phyloP scores from a whole-genome alignment of 37 sponge, comb jelly and placozoan species.

The Aphrocallistes beatrix region DNA sequence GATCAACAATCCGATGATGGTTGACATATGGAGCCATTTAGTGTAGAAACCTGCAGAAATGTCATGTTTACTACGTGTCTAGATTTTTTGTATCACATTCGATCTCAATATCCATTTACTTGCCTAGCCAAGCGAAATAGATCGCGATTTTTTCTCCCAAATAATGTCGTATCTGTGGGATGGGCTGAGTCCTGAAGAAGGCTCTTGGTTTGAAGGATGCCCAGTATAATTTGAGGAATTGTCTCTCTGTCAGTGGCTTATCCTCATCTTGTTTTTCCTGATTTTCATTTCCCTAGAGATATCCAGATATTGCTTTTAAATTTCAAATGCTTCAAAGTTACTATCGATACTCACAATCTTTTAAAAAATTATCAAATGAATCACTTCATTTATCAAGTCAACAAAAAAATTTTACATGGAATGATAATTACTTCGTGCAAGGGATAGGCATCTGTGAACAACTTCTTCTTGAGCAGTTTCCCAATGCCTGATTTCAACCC shows the following conservation, averaged over 20 bases:
- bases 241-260: constrained; percentile 9
- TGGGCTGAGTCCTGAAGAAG: constrained; percentile 22
- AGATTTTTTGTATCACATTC: too few relatives aligned
- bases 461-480: constrained; percentile 40
- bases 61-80: too few relatives aligned
- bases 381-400: too few relatives aligned
- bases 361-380: too few relatives aligned
- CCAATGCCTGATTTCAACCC: constrained; percentile 36
- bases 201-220: constrained; percentile 22
- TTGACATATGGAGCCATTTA: constrained; percentile 28
- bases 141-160: constrained; percentile 95
- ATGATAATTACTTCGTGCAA: constrained; percentile 53
- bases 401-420: too few relatives aligned
- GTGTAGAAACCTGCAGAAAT: constrained; percentile 30
- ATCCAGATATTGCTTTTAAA: background rate
- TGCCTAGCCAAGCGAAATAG: constrained; percentile 91
- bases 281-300: background rate
- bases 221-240: constrained; percentile 17
- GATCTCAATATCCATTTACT: background rate
- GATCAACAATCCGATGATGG: constrained; percentile 15
- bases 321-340: too few relatives aligned
- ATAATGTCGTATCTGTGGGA: constrained; percentile 45
- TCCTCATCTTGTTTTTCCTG: background rate
- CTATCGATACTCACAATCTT: too few relatives aligned
- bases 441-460: constrained; percentile 55